phyloP scores from a whole-genome alignment of 2,797 vertebrate genomes.

The Crenuchus spilurus region DNA sequence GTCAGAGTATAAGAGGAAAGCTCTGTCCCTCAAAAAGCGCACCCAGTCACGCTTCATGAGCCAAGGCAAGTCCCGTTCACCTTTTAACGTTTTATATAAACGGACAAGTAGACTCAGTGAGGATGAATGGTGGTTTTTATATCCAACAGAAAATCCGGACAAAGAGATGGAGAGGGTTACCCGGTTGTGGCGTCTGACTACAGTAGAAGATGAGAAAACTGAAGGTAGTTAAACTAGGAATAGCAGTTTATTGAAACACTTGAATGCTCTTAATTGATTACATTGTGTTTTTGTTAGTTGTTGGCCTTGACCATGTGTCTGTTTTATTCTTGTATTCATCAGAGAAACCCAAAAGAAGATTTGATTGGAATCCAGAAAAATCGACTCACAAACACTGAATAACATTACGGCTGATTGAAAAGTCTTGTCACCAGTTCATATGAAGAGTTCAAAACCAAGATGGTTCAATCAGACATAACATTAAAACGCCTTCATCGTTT shows the following conservation, averaged over 20 bases:
- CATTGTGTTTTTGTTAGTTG: not conserved
- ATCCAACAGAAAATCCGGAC: constrained; percentile 54
- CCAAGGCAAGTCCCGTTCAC: constrained; percentile 53
- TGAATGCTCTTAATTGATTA: too few species aligned
- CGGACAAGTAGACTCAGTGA: too few species aligned
- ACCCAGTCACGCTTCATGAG: constrained; percentile 47
- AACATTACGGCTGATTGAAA: not conserved
- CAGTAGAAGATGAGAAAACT: constrained; percentile 55
- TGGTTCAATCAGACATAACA: too few species aligned
- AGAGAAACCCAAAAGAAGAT: constrained; percentile 40
- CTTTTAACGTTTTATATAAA: not conserved
- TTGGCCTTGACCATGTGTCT: not conserved
- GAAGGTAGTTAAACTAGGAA: constrained; percentile 55
- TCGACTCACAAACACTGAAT: not conserved
- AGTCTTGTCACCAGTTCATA: not conserved
- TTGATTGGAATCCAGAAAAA: constrained; percentile 35
- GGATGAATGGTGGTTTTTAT: constrained; percentile 1
- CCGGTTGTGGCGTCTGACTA: constrained; percentile 60
- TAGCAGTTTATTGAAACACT: not conserved
- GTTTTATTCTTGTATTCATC: not conserved
- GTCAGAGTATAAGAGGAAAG: not conserved
- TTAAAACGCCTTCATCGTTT: too few species aligned
- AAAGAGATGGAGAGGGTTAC: constrained; percentile 52
- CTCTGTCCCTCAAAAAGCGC: constrained; percentile 66
- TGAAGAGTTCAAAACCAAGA: too few species aligned